phyloP scores from a whole-genome alignment of 2,113 vertebrate species.

The Esox niger region DNA sequence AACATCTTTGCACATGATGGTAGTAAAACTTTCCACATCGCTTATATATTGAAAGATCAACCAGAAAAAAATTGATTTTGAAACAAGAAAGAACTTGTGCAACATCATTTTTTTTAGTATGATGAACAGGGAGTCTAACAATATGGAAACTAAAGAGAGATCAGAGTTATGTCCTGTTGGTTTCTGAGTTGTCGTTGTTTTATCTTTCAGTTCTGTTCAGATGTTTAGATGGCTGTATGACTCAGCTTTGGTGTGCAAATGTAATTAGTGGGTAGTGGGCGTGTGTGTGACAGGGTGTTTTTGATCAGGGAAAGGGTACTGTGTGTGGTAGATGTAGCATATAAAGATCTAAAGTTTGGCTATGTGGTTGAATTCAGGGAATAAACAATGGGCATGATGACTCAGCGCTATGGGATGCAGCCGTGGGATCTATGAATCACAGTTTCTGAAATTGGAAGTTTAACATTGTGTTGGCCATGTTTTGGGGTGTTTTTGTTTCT shows the following conservation, averaged over 20 bases:
- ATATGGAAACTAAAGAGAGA: constrained; percentile 18
- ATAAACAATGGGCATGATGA: not conserved
- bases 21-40: constrained; percentile 39
- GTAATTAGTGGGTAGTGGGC: constrained; percentile 6
- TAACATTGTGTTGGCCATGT: not conserved
- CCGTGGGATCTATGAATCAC: not conserved
- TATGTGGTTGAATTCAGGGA: not conserved
- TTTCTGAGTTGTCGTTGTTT: constrained; percentile 1
- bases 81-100: constrained; percentile 14
- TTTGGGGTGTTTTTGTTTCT: too few species aligned
- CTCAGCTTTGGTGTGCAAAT: not conserved
- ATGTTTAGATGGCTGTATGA: not conserved
- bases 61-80: constrained; percentile 1
- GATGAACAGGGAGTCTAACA: constrained; percentile 11
- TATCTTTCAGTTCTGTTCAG: not conserved
- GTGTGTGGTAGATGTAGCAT: not conserved
- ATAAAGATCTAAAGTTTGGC: not conserved
- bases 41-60: constrained; percentile 6
- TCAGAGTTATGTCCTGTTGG: constrained; percentile 9
- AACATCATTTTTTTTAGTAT: constrained; percentile 34
- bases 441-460: not conserved
- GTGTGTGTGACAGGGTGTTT: constrained; percentile 17
- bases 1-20: constrained; percentile 33
- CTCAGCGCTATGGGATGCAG: not conserved
- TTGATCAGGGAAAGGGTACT: constrained; percentile 10